Percentiles rank a stretch among this genome's conserved stretches.
These are phyloP conservation scores for Netelia inedita DNA, from an alignment of 2,888 invertebrate species.

Conservation along the genomic window DNA sequence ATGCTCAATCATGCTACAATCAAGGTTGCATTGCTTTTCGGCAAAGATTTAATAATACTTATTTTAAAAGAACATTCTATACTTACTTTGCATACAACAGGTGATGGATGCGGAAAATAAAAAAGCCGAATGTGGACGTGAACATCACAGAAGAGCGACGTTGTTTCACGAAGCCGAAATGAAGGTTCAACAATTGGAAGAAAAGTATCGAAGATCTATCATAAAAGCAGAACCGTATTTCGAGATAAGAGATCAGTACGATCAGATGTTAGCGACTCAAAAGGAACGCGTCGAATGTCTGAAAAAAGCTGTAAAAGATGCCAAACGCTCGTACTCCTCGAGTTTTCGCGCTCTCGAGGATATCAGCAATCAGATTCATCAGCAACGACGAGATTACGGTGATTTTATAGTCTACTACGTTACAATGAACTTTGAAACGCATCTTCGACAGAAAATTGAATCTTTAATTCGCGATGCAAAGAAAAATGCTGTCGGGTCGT, in stretches of 20 bases:
- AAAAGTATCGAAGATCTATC: slow-evolving; percentile 92
- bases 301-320: slow-evolving; percentile 91
- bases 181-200: slow-evolving; percentile 92
- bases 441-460: background rate
- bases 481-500: too few relatives aligned
- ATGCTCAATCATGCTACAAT: slow-evolving; percentile 98
- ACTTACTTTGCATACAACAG: slow-evolving; percentile 82
- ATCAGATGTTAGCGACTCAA: slow-evolving; percentile 94
- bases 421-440: background rate
- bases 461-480: background rate
- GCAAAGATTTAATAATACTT: background rate
- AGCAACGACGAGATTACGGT: slow-evolving; percentile 88
- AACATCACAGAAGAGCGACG: slow-evolving; percentile 93
- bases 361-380: slow-evolving; percentile 96
- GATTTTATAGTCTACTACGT: slow-evolving; percentile 72
- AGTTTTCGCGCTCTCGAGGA: slow-evolving; percentile 94
- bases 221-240: slow-evolving; percentile 96
- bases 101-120: slow-evolving; percentile 97
- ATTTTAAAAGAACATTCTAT: background rate
- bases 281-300: slow-evolving; percentile 93
- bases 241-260: slow-evolving; percentile 94
- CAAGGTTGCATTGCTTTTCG: slow-evolving; percentile 87
- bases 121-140: slow-evolving; percentile 94
- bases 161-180: slow-evolving; percentile 93
- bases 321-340: slow-evolving; percentile 93